Evolutionary conservation across 2,113 vertebrate species (phyloP).

Genomic region (Speoplatyrhinus poulsoni): DNA sequence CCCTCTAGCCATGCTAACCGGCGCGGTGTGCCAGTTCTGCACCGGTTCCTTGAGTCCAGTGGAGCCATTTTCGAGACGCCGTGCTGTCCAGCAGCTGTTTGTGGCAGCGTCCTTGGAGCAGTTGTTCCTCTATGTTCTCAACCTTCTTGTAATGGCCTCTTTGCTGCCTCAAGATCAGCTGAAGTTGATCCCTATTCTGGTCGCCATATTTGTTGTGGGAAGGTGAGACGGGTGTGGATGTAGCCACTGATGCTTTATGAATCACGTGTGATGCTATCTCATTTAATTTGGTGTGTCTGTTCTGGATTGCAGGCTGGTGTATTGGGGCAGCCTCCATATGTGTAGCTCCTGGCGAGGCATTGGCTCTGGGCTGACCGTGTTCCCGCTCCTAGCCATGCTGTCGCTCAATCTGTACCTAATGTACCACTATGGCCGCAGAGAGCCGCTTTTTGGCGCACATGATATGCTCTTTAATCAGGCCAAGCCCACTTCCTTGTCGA

Average conservation of each 20-base stretch:
- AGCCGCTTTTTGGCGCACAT: conserved; percentile 56
- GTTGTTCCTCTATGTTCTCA: conserved; percentile 73
- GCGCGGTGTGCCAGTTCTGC: conserved; percentile 68
- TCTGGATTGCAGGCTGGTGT: conserved; percentile 62
- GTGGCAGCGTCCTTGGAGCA: conserved; percentile 66
- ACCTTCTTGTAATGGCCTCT: conserved; percentile 67
- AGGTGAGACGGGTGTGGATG: conserved; percentile 61
- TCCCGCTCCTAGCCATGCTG: conserved; percentile 73
- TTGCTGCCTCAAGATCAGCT: conserved; percentile 72
- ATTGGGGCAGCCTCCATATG: conserved; percentile 70
- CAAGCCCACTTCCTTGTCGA: conserved; percentile 63
- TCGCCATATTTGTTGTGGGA: conserved; percentile 70
- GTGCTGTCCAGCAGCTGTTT: conserved; percentile 63
- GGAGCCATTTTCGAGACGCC: conserved; percentile 42
- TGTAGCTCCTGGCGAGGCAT: conserved; percentile 76
- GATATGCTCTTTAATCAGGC: conserved; percentile 62
- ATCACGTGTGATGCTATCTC: conserved; percentile 6
- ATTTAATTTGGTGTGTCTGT: conserved; percentile 10
- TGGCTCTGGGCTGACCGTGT: conserved; percentile 75
- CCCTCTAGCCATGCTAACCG: conserved; percentile 66
- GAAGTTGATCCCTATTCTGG: conserved; percentile 70
- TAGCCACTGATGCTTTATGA: neutral
- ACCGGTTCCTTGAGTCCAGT: conserved; percentile 51
- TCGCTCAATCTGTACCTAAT: conserved; percentile 76
- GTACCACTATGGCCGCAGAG: conserved; percentile 60